Evolutionary conservation across 2,113 vertebrate genomes (phyloP), one percentile per base, ranked within the genome.

Genomic region (Capreolus pygargus): DNA sequence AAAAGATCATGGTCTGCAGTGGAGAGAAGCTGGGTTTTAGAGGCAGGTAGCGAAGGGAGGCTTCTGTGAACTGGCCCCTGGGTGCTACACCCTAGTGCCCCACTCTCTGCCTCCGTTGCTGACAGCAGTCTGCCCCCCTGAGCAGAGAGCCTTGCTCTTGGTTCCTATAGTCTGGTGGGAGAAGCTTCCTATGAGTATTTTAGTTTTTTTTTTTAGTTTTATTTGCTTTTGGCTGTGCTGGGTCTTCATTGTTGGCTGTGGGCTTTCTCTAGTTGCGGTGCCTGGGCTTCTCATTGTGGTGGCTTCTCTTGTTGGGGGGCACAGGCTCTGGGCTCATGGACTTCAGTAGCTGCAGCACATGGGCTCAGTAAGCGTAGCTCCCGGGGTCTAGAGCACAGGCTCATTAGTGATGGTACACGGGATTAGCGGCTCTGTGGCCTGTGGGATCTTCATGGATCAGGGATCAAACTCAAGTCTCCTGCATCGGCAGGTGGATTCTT

Each of bases 321-420:
- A 23, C 36, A 43, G 70, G 36, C 70, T 74, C 70, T 21, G 23
- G n/a, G 67, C 9, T 70, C 67, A 70, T 12, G n/a, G n/a, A 70
- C 9, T 70, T 70, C n/a, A 23, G 19, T 3, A 70, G 9, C 1
- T 36, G 9, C n/a, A 12, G 11, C 9, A 70, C 67, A 23, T 3
- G 67, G 19, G 19, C n/a, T 36, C 67, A 23, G 67, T 70, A 23
- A 23, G 19, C 11, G 17, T 36, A 36, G 67, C 67, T 70, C 67
- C n/a, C 6, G 19, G 67, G 17, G 19, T 36, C 11, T 74, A 4
- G 36, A 13, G 21, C 70, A 13, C 70, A 43, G 70, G 70, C 36
- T 43, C 11, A 0, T 6, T 74, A 43, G 70, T 74, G 5, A 14
- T 14, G 36, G 70, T 43, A 0, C 36, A 0, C 1, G 1, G 70